Percentiles rank a stretch among this genome's conserved stretches.
Conservation (phyloP, 2,113 vertebrate species). For the Phrynocephalus versicolor region DNA sequence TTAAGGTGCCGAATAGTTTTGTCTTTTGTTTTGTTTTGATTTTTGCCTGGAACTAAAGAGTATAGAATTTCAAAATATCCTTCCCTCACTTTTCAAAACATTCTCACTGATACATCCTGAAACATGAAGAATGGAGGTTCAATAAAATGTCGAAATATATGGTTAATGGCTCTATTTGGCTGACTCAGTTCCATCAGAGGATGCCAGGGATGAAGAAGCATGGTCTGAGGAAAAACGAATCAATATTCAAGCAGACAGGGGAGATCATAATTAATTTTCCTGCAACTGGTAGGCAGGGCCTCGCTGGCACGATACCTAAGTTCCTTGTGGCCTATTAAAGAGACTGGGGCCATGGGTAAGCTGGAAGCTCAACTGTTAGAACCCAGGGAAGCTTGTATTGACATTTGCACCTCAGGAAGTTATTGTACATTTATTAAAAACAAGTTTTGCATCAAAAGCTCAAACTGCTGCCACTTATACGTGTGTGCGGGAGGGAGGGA, state of each 20-base stretch:
- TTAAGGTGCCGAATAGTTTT: no score
- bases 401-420: fast-evolving
- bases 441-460: fast-evolving
- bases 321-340: not conserved
- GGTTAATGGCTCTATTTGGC: not conserved
- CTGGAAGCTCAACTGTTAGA: not conserved
- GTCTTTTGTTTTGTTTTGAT: no score
- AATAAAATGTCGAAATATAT: not conserved
- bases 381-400: fast-evolving
- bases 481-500: not conserved
- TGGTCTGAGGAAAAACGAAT: not conserved
- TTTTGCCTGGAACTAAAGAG: no score
- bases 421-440: constrained; percentile 7
- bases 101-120: not conserved
- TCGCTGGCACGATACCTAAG: not conserved
- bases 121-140: not conserved
- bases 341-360: not conserved
- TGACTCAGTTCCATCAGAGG: not conserved
- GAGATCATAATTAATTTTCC: not conserved
- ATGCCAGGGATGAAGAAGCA: not conserved
- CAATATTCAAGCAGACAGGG: not conserved
- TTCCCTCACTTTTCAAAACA: no score
- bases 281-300: not conserved
- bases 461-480: not conserved
- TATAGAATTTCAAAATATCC: no score